Conservation (phyloP, 2,888 invertebrate species). For the Encarsia formosa region DNA sequence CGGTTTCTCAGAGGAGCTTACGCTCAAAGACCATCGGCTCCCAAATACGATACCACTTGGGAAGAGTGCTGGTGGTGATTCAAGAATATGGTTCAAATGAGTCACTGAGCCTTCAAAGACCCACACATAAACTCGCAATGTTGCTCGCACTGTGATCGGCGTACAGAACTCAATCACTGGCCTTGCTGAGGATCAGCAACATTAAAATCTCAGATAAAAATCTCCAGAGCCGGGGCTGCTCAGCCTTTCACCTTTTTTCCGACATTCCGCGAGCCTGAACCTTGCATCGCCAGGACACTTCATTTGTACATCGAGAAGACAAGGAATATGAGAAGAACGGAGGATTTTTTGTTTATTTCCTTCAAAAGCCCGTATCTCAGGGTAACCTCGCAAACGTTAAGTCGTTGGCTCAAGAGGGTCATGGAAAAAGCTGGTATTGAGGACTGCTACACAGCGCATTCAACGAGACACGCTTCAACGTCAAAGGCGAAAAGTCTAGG, state of each 20-base stretch:
- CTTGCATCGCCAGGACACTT: not conserved
- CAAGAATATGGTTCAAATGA: not conserved
- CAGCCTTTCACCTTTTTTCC: not conserved
- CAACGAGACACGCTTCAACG: not conserved
- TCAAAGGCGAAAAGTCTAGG: not conserved
- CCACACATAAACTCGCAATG: not conserved
- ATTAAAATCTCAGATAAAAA: not conserved
- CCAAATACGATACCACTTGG: not conserved
- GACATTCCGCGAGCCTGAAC: not conserved
- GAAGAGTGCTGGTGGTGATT: not conserved
- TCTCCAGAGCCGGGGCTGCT: not conserved
- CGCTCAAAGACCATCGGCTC: not conserved
- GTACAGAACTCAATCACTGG: slow-evolving; percentile 3
- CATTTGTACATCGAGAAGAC: not conserved
- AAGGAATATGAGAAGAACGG: not conserved
- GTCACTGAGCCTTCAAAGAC: not conserved
- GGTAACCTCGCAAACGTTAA: not conserved
- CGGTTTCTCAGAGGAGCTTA: not conserved
- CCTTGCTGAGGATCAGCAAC: not conserved
- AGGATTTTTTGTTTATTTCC: not conserved
- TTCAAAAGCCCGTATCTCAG: not conserved
- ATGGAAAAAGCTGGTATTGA: too few species aligned
- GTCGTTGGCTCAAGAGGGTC: not conserved
- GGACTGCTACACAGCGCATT: not conserved
- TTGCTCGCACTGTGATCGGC: not conserved